Conservation (phyloP, 1,140 invertebrate species). For the Drosophila nigromelanica region DNA sequence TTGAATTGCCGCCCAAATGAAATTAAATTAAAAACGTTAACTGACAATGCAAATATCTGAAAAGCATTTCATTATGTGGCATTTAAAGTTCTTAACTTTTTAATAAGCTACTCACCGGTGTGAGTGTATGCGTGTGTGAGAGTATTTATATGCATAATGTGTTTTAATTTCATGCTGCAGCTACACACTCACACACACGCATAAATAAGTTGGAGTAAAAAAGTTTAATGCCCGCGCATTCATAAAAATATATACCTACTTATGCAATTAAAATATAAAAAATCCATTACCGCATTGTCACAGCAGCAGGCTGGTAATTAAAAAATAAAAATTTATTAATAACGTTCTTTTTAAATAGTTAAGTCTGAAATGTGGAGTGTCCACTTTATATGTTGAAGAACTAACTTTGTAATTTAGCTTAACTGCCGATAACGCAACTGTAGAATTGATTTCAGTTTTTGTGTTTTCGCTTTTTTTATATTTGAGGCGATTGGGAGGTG, state of each 20-base stretch:
- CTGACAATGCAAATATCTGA: constrained; percentile 68
- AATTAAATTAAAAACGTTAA: constrained; percentile 64
- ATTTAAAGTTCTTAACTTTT: constrained; percentile 80
- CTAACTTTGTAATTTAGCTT: too few relatives aligned
- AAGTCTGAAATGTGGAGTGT: constrained; percentile 2
- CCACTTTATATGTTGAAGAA: background rate
- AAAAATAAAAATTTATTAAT: background rate
- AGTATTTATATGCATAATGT: constrained; percentile 53
- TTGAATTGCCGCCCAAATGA: constrained; percentile 40
- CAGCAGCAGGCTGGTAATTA: background rate
- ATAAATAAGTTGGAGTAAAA: constrained; percentile 51
- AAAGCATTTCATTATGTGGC: constrained; percentile 68
- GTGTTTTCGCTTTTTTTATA: too few relatives aligned
- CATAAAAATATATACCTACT: constrained; percentile 46
- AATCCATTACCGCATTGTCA: constrained; percentile 17
- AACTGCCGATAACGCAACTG: too few relatives aligned
- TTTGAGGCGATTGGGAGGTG: too few relatives aligned
- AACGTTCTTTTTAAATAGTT: background rate
- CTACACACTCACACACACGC: background rate
- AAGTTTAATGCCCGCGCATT: constrained; percentile 58
- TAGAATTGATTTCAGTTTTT: too few relatives aligned
- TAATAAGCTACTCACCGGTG: constrained; percentile 47
- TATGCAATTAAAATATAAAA: constrained; percentile 44
- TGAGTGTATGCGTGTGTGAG: constrained; percentile 9
- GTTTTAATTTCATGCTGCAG: constrained; percentile 47